These are phyloP conservation scores for Zaprionus africanus DNA, from an alignment of 1,140 invertebrate species.

Conservation along the genomic window DNA sequence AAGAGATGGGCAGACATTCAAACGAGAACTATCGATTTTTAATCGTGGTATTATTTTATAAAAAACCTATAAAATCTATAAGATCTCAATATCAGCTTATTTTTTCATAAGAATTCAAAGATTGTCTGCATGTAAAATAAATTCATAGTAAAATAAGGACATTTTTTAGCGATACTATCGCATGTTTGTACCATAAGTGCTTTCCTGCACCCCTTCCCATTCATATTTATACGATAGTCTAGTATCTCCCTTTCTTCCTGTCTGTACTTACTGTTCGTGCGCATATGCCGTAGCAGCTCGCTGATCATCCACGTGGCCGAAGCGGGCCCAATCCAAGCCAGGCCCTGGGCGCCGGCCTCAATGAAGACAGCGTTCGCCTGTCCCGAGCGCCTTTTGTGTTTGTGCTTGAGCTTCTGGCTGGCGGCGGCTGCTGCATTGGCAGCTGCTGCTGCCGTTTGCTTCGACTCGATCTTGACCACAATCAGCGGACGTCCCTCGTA, in stretches of 20 bases:
- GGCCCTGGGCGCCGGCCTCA: conserved; percentile 90
- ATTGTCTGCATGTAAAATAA: too few relatives aligned
- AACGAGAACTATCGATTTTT: too few relatives aligned
- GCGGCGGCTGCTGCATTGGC: conserved; percentile 39
- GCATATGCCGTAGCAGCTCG: conserved; percentile 89
- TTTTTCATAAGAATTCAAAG: too few relatives aligned
- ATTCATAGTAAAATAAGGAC: too few relatives aligned
- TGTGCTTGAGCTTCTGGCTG: conserved; percentile 65
- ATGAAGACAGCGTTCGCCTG: conserved; percentile 87
- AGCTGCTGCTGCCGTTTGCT: conserved; percentile 51
- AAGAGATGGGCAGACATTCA: too few relatives aligned
- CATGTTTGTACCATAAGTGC: background rate
- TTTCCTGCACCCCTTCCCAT: background rate
- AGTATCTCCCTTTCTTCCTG: background rate
- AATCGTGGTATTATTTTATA: too few relatives aligned
- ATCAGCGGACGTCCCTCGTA: conserved; percentile 89
- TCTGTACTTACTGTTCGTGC: conserved; percentile 84
- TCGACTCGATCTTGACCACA: conserved; percentile 77
- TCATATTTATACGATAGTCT: background rate
- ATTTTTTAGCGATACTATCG: background rate
- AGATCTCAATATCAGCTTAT: too few relatives aligned
- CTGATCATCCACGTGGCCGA: conserved; percentile 91
- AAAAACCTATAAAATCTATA: too few relatives aligned
- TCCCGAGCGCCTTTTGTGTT: conserved; percentile 65
- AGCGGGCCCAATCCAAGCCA: conserved; percentile 94